Evolutionary conservation across 2,888 invertebrate species (phyloP).

Genomic region (Danaus chrysippus): DNA sequence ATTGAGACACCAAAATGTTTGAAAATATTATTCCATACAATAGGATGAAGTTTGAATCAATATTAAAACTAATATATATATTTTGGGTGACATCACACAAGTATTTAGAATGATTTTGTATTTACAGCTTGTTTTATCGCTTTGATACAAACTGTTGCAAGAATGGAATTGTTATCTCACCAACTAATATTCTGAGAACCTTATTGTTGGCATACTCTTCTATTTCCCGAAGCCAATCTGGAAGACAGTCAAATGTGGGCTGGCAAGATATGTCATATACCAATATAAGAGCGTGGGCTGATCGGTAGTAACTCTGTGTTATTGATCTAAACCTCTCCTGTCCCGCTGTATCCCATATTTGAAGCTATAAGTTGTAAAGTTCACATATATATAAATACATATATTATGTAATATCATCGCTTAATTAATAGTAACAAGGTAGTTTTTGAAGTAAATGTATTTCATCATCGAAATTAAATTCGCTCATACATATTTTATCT

Average conservation of each 20-base stretch:
- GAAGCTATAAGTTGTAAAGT: constrained; percentile 81
- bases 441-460: too few species aligned
- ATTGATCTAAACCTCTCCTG: constrained; percentile 98
- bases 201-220: constrained; percentile 98
- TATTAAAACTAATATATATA: too few species aligned
- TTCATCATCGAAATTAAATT: too few species aligned
- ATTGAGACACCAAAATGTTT: too few species aligned
- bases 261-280: constrained; percentile 99
- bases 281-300: constrained; percentile 97
- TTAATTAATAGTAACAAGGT: too few species aligned
- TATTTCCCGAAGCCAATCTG: constrained; percentile 98
- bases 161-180: constrained; percentile 71
- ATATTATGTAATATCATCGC: neutral
- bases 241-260: constrained; percentile 97
- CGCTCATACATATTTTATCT: neutral
- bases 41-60: too few species aligned
- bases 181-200: constrained; percentile 95
- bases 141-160: neutral
- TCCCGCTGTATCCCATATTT: constrained; percentile 99
- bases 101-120: too few species aligned
- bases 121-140: too few species aligned
- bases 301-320: constrained; percentile 98
- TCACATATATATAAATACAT: neutral
- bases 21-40: too few species aligned
- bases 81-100: too few species aligned